Percentiles rank a stretch among this genome's conserved stretches.
Conservation (phyloP, 1,140 invertebrate genomes). For the Plectrocnemia conspersa region DNA sequence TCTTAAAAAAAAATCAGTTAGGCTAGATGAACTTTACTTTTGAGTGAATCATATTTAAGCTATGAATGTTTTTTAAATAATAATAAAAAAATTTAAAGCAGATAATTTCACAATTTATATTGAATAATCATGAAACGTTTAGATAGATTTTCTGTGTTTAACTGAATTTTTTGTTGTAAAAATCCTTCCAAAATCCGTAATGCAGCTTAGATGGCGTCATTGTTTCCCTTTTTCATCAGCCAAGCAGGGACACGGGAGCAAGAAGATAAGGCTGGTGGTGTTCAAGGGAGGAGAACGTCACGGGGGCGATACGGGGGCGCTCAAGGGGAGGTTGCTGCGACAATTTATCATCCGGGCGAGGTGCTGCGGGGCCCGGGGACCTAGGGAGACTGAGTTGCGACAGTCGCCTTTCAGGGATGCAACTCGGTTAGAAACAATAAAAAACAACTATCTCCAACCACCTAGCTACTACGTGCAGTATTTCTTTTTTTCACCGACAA, state of each 20-base stretch:
- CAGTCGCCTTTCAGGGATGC: conserved; percentile 32
- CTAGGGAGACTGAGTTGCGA: conserved; percentile 23
- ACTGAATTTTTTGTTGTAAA: not conserved
- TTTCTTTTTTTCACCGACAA: too few species aligned
- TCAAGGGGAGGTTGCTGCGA: conserved; percentile 29
- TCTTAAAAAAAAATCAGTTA: too few species aligned
- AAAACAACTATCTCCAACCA: too few species aligned
- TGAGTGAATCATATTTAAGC: too few species aligned
- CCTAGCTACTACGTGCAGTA: too few species aligned
- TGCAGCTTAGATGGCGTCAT: conserved; percentile 13
- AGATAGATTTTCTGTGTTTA: too few species aligned
- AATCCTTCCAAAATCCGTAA: not conserved
- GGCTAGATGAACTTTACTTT: too few species aligned
- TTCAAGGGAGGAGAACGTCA: conserved; percentile 7
- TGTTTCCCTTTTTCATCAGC: conserved; percentile 36
- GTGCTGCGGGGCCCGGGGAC: not conserved
- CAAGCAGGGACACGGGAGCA: conserved; percentile 19
- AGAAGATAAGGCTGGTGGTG: conserved; percentile 31
- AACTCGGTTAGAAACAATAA: too few species aligned
- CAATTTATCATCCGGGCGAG: conserved; percentile 34
- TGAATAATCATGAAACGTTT: too few species aligned
- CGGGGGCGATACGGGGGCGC: conserved; percentile 14
- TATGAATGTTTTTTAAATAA: too few species aligned
- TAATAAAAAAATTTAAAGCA: too few species aligned
- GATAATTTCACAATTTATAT: too few species aligned